Conservation (phyloP, 2,797 vertebrate genomes). For the Xerus rutilus region DNA sequence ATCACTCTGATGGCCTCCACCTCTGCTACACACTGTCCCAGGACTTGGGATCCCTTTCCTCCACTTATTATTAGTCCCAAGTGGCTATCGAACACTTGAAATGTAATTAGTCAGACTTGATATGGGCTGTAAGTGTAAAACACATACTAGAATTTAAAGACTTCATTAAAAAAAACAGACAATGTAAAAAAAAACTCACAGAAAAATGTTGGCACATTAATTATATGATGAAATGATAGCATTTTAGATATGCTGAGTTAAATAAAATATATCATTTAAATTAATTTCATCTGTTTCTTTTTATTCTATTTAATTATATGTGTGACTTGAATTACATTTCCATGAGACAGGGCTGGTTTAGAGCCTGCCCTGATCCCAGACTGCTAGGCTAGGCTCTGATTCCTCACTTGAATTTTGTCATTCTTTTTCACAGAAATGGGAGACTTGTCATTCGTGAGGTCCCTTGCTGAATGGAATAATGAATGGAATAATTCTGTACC, state of each 20-base stretch:
- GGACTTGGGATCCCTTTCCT: not conserved
- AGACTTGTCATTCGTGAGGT: not conserved
- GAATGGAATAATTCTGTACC: not conserved
- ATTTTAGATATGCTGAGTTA: constrained; percentile 29
- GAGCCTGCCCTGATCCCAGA: not conserved
- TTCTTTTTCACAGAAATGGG: not conserved
- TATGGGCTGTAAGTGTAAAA: not conserved
- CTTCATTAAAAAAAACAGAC: not conserved
- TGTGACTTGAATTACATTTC: not conserved
- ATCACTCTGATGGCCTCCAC: not conserved
- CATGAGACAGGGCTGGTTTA: not conserved
- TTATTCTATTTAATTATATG: constrained; percentile 1
- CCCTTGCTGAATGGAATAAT: not conserved
- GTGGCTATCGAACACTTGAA: not conserved
- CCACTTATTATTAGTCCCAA: not conserved
- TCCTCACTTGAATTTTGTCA: not conserved
- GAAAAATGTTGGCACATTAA: not conserved
- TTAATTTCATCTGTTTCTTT: constrained; percentile 49
- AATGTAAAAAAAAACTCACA: not conserved
- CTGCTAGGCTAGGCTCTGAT: not conserved
- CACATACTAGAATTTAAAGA: not conserved
- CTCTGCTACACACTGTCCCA: not conserved
- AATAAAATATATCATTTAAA: constrained; percentile 55
- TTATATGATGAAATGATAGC: constrained; percentile 46
- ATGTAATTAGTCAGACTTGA: not conserved